phyloP scores from a whole-genome alignment of 1,140 invertebrate species.

The Dinoponera quadriceps region DNA sequence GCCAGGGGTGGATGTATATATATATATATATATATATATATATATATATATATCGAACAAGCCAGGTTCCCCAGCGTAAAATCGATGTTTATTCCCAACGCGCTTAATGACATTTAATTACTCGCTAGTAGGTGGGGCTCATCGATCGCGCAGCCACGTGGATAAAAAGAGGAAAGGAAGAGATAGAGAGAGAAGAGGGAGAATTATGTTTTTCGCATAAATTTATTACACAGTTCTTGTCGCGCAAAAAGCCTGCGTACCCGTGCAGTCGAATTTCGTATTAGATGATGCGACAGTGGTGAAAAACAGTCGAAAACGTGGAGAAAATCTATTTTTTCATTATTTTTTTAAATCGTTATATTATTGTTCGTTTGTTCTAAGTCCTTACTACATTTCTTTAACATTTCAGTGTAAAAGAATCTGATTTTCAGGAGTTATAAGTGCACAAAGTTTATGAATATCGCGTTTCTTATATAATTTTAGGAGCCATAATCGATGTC shows the following conservation, averaged over 20 bases:
- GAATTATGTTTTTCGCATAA: slow-evolving; percentile 1
- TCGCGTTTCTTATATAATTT: too few species aligned
- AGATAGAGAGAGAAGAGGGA: not conserved
- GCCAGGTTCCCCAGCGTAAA: slow-evolving; percentile 50
- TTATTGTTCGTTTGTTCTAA: too few species aligned
- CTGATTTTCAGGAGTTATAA: too few species aligned
- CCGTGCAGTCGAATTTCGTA: not conserved
- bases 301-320: too few species aligned
- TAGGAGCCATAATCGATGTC: too few species aligned
- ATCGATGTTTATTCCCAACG: slow-evolving; percentile 75
- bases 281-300: not conserved
- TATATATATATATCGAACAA: slow-evolving; percentile 57
- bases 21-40: slow-evolving; percentile 41
- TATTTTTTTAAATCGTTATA: too few species aligned
- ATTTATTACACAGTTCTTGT: slow-evolving; percentile 33
- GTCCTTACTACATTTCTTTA: too few species aligned
- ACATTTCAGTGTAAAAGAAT: too few species aligned
- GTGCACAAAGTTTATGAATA: too few species aligned
- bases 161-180: not conserved
- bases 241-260: not conserved
- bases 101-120: slow-evolving; percentile 71
- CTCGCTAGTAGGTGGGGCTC: slow-evolving; percentile 53
- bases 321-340: too few species aligned
- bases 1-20: not conserved
- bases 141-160: slow-evolving; percentile 44